Base-by-base conservation (phyloP, 1,140 invertebrate genomes). In the Probaryconus sp. region DNA sequence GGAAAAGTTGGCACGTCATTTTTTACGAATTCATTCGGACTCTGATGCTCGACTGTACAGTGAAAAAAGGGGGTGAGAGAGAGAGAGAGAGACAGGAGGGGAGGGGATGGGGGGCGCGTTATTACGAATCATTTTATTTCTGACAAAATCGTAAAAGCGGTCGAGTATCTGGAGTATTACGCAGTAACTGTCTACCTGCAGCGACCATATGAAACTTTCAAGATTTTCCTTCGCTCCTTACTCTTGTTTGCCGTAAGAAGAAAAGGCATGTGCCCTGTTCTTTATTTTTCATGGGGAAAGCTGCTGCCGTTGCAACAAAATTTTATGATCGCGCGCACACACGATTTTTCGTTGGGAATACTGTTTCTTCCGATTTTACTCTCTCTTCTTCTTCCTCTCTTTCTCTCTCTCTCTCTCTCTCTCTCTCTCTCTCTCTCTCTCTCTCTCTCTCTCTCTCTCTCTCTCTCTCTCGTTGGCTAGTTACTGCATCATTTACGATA, bases 271-370 rank as follows among this genome's bases (percentile, higher is more conserved):
- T 43, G 21, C 31, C 42, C 33, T 10, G 20, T 53, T 26, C 21
- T 69, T 60, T 64, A 69, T 75, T 58, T 75, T 63, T 75, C 64
- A 64, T 69, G 43, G 42, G n/a, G 35, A 14, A 68, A 61, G 28
- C 13, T 17, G 53, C 47, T 33, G 38, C 26, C 18, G 42, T 13
- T 21, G 71, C 56, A 31, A 48, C 68, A 63, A 75, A 69, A 64
- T 75, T 69, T 75, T 69, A 69, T 26, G 58, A 43, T 43, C 28
- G 14, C 55, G 26, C 11, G 30, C 38, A 28, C 37, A 53, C 20
- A 28, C 55, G 63, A 68, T 73, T 67, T n/a, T 35, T 5, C 26
- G 18, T 33, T 24, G 20, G 43, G 63, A 68, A 63, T 45, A 58
- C 18, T 5, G 48, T 31, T n/a, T 43, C 45, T 61, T 60, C 48